phyloP scores from a whole-genome alignment of 2,888 invertebrate species.

The Amiota communis region DNA sequence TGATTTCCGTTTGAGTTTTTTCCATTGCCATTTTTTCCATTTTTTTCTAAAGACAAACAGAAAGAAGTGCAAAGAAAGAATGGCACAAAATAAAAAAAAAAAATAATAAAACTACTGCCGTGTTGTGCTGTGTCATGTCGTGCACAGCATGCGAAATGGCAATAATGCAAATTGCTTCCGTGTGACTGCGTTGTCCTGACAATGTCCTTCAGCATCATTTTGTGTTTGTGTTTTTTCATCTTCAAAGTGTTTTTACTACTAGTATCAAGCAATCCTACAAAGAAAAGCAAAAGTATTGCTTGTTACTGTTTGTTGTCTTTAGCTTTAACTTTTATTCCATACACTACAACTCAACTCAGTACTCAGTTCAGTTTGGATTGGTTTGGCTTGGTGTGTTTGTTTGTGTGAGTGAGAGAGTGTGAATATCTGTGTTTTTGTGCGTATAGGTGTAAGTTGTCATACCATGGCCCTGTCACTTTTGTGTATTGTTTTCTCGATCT shows the following conservation, averaged over 20 bases:
- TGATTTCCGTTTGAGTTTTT: conserved; percentile 53
- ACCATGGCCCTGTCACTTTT: neutral
- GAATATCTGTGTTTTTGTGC: neutral
- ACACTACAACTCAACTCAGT: neutral
- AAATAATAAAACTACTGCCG: neutral
- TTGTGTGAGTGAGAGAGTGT: too few relatives aligned
- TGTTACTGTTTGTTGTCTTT: neutral
- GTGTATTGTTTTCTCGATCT: neutral
- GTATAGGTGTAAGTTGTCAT: neutral
- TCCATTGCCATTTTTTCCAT: conserved; percentile 24
- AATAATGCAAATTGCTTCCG: conserved; percentile 65
- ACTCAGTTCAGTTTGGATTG: too few relatives aligned
- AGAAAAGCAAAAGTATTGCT: too few relatives aligned
- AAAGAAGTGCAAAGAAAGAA: neutral
- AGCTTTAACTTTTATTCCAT: conserved; percentile 6
- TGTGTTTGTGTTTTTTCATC: neutral
- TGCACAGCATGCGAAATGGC: conserved; percentile 34
- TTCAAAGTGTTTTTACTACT: conserved; percentile 15
- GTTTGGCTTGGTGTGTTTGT: too few relatives aligned
- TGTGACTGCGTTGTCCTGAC: conserved; percentile 39
- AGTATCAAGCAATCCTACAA: too few relatives aligned
- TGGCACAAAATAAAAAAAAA: neutral
- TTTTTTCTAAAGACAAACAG: neutral
- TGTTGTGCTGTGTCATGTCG: conserved; percentile 2
- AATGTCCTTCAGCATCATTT: conserved; percentile 24